Evolutionary conservation across 2,888 invertebrate genomes (phyloP), one percentile per base, ranked within the genome.

Genomic region (Lycia hirtaria): DNA sequence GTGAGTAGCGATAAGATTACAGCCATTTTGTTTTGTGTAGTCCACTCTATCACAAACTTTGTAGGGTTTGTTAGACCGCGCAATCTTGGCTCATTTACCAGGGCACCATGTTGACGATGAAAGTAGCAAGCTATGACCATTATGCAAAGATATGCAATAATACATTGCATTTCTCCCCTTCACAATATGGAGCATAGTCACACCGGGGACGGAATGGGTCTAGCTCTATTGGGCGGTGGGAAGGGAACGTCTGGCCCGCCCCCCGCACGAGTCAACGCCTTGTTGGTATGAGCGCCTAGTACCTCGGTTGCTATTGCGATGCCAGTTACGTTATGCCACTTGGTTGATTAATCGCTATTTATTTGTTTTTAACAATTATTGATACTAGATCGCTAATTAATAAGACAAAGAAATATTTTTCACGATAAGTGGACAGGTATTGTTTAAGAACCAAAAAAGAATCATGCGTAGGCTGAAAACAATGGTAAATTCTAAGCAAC

Each of bases 161-260:
- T 71, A 67, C 71, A 72, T 68, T 62, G 72, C 72, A 71, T 66
- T 71, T 73, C 75, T 75, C 71, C 73, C 72, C 69, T 70, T 67
- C 64, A 71, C 60, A 74, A 75, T 71, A 68, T 69, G 69, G 62
- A 71, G 61, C 64, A 65, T 64, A 67, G 53, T 52, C 62, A 50
- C 72, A 76, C 75, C 74, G 78, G 52, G 76, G 80, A 79, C 81
- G 76, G 72, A 77, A 81, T 78, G 80, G 87, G 76, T 85, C 87
- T 82, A 80, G 73, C 77, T 80, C 73, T 80, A 81, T 80, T 89
- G 88, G 91, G 72, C 83, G 83, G 76, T 81, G 62, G 76, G 77
- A 84, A 85, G 87, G 87, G 87, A 89, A 86, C 79, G 87, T 83
- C 85, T 86, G 83, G 81, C 83, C 88, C 90, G 88, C 90, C 91